phyloP scores from a whole-genome alignment of 2,113 vertebrate genomes.

The Kobus ellipsiprymnus region DNA sequence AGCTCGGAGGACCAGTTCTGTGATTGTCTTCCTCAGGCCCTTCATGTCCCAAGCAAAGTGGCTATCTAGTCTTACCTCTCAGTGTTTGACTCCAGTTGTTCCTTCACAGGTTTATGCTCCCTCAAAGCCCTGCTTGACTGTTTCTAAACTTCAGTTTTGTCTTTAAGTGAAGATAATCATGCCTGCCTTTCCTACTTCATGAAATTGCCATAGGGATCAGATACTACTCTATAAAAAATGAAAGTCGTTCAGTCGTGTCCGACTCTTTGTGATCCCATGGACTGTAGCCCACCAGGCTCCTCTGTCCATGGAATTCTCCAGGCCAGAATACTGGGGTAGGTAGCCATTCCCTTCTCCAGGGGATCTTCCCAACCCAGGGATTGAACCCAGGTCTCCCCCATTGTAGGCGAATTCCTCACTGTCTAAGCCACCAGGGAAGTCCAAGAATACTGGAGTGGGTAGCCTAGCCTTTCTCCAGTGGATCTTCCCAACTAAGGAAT shows the following conservation, averaged over 20 bases:
- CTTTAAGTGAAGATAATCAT: background rate
- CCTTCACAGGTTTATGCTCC: background rate
- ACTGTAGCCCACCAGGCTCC: background rate
- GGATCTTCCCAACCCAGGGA: background rate
- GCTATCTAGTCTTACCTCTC: background rate
- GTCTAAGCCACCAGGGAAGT: background rate
- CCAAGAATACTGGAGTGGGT: background rate
- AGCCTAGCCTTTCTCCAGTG: background rate
- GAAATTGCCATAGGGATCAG: background rate
- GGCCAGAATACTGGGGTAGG: background rate
- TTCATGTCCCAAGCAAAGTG: background rate
- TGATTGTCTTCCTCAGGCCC: background rate
- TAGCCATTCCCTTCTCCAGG: background rate
- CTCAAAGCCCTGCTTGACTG: background rate
- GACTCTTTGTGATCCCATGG: background rate
- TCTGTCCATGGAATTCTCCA: background rate
- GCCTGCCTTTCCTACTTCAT: background rate
- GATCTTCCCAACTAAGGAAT: background rate
- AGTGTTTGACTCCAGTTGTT: background rate
- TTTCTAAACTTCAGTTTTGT: background rate
- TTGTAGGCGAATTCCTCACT: background rate
- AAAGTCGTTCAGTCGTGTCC: background rate
- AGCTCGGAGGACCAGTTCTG: background rate
- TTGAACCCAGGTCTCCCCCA: background rate
- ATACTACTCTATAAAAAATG: background rate